Evolutionary conservation across 1,140 invertebrate species (phyloP).

Genomic region (Listronotus oregonensis): DNA sequence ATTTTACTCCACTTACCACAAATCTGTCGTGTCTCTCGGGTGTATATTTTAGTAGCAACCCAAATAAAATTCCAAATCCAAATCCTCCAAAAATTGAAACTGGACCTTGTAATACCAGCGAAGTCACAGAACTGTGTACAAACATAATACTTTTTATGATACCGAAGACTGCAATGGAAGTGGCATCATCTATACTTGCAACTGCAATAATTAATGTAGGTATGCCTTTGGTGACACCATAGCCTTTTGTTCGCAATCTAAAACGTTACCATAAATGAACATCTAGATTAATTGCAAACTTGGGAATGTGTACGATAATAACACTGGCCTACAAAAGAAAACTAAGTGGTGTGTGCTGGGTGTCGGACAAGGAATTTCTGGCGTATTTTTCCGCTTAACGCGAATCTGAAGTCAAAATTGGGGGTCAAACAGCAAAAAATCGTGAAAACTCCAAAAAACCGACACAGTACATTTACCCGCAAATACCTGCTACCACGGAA

Average conservation of each 20-base stretch:
- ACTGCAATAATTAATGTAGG: constrained; percentile 92
- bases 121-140: constrained; percentile 69
- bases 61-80: constrained; percentile 76
- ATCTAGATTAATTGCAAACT: too few relatives aligned
- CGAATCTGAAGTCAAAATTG: too few relatives aligned
- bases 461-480: too few relatives aligned
- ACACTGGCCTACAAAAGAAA: too few relatives aligned
- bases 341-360: too few relatives aligned
- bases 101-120: constrained; percentile 74
- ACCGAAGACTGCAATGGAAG: constrained; percentile 89
- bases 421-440: too few relatives aligned
- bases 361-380: too few relatives aligned
- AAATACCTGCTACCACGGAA: too few relatives aligned
- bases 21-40: constrained; percentile 80
- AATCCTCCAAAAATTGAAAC: constrained; percentile 76
- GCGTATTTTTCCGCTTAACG: too few relatives aligned
- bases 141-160: constrained; percentile 85
- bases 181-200: constrained; percentile 80
- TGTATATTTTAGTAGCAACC: constrained; percentile 71
- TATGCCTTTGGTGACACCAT: constrained; percentile 92
- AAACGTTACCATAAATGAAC: neutral
- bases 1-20: constrained; percentile 58
- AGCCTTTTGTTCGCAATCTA: constrained; percentile 76
- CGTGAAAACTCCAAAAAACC: too few relatives aligned
- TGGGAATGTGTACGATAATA: too few relatives aligned